Evolutionary conservation across 2,888 invertebrate genomes (phyloP).

Genomic region (Volucella bombylans): DNA sequence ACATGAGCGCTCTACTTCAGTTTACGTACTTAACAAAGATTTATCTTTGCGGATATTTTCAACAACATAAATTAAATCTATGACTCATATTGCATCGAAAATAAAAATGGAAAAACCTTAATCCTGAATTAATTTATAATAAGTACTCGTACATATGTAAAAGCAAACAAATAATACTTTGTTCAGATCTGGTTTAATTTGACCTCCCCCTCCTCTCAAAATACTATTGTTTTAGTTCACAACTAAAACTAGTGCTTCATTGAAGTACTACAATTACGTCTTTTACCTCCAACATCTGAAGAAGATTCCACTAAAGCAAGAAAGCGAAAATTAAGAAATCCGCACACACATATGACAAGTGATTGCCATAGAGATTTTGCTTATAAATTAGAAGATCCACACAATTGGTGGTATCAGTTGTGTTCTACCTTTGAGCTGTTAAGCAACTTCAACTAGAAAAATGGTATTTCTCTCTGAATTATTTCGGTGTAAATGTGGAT

Average conservation of each 20-base stretch:
- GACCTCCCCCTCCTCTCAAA: slow-evolving; percentile 12
- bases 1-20: slow-evolving; percentile 55
- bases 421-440: slow-evolving; percentile 64
- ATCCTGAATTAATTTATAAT: slow-evolving; percentile 43
- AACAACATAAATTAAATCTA: slow-evolving; percentile 58
- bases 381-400: slow-evolving; percentile 68
- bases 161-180: slow-evolving; percentile 13
- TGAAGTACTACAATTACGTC: slow-evolving; percentile 31
- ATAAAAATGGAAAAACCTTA: slow-evolving; percentile 45
- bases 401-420: slow-evolving; percentile 67
- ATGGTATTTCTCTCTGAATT: slow-evolving; percentile 64
- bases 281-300: slow-evolving; percentile 29
- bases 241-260: slow-evolving; percentile 34
- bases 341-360: slow-evolving; percentile 12
- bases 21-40: slow-evolving; percentile 7
- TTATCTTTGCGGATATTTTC: slow-evolving; percentile 36
- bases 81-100: slow-evolving; percentile 52
- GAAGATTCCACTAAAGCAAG: slow-evolving; percentile 18
- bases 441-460: slow-evolving; percentile 49
- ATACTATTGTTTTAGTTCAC: slow-evolving; percentile 49
- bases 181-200: slow-evolving; percentile 58
- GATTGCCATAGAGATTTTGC: slow-evolving; percentile 32
- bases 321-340: slow-evolving; percentile 54
- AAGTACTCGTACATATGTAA: not conserved
- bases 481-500: not conserved